Evolutionary conservation across 2,113 vertebrate genomes (phyloP).

Genomic region (Brachionichthys hirsutus): DNA sequence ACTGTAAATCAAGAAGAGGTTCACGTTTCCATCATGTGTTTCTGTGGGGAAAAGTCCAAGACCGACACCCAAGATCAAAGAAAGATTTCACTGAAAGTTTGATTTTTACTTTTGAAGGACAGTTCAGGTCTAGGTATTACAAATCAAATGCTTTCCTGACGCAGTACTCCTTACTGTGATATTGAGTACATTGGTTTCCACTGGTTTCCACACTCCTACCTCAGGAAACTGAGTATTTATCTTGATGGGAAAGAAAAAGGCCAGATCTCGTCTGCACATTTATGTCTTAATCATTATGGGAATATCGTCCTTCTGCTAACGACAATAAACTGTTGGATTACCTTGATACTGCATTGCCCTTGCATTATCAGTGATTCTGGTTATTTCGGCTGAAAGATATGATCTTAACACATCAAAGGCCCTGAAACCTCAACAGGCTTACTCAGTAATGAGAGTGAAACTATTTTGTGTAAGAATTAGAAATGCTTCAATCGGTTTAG

Average conservation of each 20-base stretch:
- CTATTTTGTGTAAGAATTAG: no score
- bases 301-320: constrained; percentile 69
- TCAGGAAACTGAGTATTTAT: constrained; percentile 68
- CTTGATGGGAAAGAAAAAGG: constrained; percentile 62
- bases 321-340: constrained; percentile 72
- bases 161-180: constrained; percentile 9
- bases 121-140: constrained; percentile 7
- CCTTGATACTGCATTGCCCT: constrained; percentile 64
- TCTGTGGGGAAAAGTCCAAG: constrained; percentile 32
- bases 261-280: constrained; percentile 64
- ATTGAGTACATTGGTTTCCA: constrained; percentile 1
- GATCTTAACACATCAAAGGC: neutral
- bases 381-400: constrained; percentile 27
- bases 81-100: constrained; percentile 18
- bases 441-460: neutral
- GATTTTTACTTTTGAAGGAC: constrained; percentile 18
- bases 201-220: constrained; percentile 70
- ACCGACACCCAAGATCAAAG: constrained; percentile 42
- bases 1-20: constrained; percentile 31
- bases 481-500: no score
- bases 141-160: constrained; percentile 18
- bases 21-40: constrained; percentile 15
- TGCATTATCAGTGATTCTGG: constrained; percentile 58
- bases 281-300: constrained; percentile 74
- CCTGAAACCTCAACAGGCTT: neutral